Percentiles rank a stretch among this genome's conserved stretches.
phyloP scores from a whole-genome alignment of 2,113 vertebrate genomes.

The Aythya baeri region DNA sequence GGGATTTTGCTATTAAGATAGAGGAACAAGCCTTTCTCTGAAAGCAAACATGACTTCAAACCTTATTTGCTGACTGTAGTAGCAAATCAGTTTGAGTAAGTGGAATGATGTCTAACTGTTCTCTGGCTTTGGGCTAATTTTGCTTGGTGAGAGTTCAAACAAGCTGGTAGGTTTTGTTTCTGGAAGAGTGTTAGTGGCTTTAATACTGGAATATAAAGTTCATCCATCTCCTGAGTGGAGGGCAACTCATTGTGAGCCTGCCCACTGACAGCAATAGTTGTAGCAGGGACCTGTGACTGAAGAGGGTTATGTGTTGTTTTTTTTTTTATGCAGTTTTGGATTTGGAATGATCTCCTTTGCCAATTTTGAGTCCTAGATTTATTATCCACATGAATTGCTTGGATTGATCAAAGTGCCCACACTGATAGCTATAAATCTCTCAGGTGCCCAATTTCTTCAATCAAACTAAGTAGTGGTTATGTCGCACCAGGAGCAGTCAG shows the following conservation, averaged over 20 bases:
- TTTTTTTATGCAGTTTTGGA: not conserved
- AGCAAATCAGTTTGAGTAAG: not conserved
- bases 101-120: not conserved
- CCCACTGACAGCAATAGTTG: not conserved
- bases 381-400: not conserved
- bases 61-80: not conserved
- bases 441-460: not conserved
- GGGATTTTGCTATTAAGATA: not conserved
- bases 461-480: not conserved
- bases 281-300: not conserved
- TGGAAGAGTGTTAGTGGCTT: not conserved
- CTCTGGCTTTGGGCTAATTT: not conserved
- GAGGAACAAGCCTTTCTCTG: not conserved
- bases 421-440: not conserved
- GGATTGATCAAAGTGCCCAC: not conserved
- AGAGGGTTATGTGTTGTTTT: not conserved
- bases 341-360: not conserved
- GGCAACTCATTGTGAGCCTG: not conserved
- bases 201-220: not conserved
- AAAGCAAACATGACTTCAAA: not conserved
- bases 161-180: not conserved
- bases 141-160: not conserved
- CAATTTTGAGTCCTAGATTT: not conserved
- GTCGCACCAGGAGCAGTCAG: not conserved
- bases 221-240: not conserved